phyloP scores from a whole-genome alignment of 1,140 invertebrate genomes.

The Calycopis cecrops region DNA sequence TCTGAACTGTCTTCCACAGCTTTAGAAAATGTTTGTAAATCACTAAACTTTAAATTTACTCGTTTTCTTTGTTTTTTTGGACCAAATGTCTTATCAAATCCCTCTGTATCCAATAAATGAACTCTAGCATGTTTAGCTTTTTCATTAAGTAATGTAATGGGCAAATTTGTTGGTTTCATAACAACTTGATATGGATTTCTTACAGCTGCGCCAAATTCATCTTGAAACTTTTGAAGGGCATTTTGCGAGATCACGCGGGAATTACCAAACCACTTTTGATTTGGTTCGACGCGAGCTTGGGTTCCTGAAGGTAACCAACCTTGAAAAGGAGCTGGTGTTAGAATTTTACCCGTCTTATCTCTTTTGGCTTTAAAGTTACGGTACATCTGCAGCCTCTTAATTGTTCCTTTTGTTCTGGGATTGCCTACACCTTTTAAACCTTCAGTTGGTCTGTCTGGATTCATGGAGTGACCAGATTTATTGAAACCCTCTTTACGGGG shows the following conservation, averaged over 20 bases:
- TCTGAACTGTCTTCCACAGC: slow-evolving; percentile 81
- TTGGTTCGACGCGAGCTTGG: slow-evolving; percentile 95
- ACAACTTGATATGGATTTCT: slow-evolving; percentile 98
- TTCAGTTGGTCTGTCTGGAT: slow-evolving; percentile 85
- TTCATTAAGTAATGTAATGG: slow-evolving; percentile 96
- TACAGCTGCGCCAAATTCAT: slow-evolving; percentile 94
- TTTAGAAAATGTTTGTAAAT: slow-evolving; percentile 83
- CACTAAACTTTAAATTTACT: slow-evolving; percentile 87
- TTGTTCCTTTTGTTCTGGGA: slow-evolving; percentile 92
- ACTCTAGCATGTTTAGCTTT: slow-evolving; percentile 92
- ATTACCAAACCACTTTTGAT: slow-evolving; percentile 98
- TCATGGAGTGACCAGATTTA: slow-evolving; percentile 90
- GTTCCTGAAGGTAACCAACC: slow-evolving; percentile 91
- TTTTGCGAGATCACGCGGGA: slow-evolving; percentile 93
- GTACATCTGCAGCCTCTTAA: slow-evolving; percentile 98
- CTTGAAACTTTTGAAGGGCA: slow-evolving; percentile 97
- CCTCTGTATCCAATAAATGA: slow-evolving; percentile 96
- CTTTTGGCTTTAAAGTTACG: slow-evolving; percentile 96
- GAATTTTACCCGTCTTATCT: slow-evolving; percentile 93
- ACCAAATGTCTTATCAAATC: slow-evolving; percentile 96
- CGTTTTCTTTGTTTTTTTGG: slow-evolving; percentile 94
- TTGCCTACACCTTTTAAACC: slow-evolving; percentile 90
- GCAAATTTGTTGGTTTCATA: slow-evolving; percentile 96
- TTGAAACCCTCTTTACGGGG: slow-evolving; percentile 87
- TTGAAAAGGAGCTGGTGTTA: slow-evolving; percentile 96